These are phyloP conservation scores for Steromphala cineraria DNA, from an alignment of 2,888 invertebrate species.

Conservation along the genomic window DNA sequence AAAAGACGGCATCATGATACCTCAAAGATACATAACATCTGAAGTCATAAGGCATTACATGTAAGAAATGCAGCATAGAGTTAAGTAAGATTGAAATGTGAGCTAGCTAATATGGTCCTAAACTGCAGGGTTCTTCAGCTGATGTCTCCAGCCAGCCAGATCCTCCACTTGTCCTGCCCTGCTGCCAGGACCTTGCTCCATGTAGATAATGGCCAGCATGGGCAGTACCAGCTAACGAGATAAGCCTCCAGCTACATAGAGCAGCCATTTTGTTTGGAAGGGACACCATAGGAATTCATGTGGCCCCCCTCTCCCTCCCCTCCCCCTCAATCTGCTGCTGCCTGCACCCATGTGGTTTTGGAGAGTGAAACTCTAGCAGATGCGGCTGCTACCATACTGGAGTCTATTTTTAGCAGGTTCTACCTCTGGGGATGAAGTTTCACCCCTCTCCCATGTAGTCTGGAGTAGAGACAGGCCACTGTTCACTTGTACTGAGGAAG, in stretches of 20 bases:
- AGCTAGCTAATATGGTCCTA: too few species aligned
- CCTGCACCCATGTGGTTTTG: background rate
- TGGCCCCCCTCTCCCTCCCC: constrained; percentile 18
- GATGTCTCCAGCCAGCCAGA: too few species aligned
- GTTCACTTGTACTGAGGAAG: background rate
- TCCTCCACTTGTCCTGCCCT: too few species aligned
- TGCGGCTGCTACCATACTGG: background rate
- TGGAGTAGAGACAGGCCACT: background rate
- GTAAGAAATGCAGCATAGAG: too few species aligned
- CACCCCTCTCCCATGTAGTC: constrained; percentile 11
- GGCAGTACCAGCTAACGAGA: too few species aligned
- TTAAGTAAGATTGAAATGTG: too few species aligned
- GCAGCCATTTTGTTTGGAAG: background rate
- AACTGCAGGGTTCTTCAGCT: too few species aligned
- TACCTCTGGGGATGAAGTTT: constrained; percentile 4
- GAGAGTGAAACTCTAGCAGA: constrained; percentile 14
- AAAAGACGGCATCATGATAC: too few species aligned
- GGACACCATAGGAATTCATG: background rate
- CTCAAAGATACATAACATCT: too few species aligned
- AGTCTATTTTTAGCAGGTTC: background rate
- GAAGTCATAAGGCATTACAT: too few species aligned
- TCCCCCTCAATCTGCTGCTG: background rate
- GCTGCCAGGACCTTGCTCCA: too few species aligned
- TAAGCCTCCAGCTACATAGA: background rate
- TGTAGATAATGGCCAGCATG: too few species aligned